Percentiles rank a stretch among this genome's conserved stretches.
Conservation (phyloP, 2,113 vertebrate genomes). For the Grammomys dolichurus region DNA sequence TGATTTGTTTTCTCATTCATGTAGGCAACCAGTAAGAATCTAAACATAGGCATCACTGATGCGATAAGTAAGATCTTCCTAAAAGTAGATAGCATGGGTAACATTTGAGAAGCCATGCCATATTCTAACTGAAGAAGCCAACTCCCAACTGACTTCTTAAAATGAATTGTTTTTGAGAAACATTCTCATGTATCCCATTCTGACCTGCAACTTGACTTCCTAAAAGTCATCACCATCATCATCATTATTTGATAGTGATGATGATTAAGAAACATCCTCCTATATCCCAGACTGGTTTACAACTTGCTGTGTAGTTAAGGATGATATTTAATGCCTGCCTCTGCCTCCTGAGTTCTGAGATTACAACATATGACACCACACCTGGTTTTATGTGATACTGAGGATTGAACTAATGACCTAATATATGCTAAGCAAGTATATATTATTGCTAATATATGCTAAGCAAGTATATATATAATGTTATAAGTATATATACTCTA, state of each 20-base stretch:
- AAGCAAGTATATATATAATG: not conserved
- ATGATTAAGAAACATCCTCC: not conserved
- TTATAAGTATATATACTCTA: no score
- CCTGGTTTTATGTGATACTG: not conserved
- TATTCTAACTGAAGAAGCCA: not conserved
- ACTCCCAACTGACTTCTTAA: not conserved
- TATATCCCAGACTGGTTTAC: not conserved
- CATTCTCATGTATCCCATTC: not conserved
- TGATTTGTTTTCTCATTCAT: not conserved
- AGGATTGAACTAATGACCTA: not conserved
- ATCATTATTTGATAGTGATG: not conserved
- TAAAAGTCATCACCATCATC: not conserved
- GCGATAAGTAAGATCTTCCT: not conserved
- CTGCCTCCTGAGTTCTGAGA: not conserved
- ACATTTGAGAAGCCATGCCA: not conserved
- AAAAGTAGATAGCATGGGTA: not conserved
- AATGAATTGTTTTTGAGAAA: not conserved
- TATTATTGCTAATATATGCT: not conserved
- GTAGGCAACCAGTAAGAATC: not conserved
- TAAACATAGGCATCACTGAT: not conserved
- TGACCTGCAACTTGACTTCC: not conserved
- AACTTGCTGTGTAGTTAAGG: not conserved
- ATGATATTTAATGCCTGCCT: not conserved
- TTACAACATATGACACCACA: not conserved
- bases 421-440: not conserved